Evolutionary conservation across 2,888 invertebrate genomes (phyloP).

Genomic region (Priocnemis perturbator): DNA sequence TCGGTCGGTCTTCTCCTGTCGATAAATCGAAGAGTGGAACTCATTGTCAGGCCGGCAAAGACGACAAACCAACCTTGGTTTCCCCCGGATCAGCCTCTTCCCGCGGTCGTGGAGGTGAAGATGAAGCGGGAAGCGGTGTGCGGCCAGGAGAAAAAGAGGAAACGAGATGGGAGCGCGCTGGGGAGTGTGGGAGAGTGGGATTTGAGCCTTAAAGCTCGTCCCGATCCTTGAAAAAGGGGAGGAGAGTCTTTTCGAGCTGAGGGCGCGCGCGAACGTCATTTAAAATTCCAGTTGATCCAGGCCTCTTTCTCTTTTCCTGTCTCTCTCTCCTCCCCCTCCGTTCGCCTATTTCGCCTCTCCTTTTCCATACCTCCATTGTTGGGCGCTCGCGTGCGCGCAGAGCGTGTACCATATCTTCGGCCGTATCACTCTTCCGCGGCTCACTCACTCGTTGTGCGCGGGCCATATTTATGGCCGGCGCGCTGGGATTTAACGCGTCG

Average conservation of each 20-base stretch:
- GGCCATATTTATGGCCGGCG: constrained; percentile 1
- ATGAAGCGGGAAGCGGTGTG: constrained; percentile 1
- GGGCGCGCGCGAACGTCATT: constrained; percentile 26
- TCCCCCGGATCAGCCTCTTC: constrained; percentile 16
- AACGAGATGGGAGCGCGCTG: not conserved
- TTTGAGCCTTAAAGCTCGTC: constrained; percentile 30
- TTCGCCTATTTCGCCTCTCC: too few relatives aligned
- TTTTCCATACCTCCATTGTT: too few relatives aligned
- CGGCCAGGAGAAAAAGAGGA: constrained; percentile 9
- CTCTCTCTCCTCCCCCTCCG: too few relatives aligned
- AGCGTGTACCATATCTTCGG: not conserved
- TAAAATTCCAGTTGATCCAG: constrained; percentile 42
- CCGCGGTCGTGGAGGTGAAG: not conserved
- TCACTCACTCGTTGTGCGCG: not conserved
- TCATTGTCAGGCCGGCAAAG: constrained; percentile 44
- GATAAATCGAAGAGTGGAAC: constrained; percentile 53
- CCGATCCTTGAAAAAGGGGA: constrained; percentile 17
- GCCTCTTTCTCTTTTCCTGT: constrained; percentile 8
- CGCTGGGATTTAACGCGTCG: too few relatives aligned
- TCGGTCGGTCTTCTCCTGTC: constrained; percentile 28
- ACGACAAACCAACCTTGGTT: constrained; percentile 41
- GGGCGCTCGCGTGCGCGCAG: too few relatives aligned
- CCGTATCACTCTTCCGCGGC: constrained; percentile 1
- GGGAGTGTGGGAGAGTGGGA: not conserved
- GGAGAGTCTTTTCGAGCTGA: constrained; percentile 20